A percentile compares a stretch with the other conserved stretches of the same genome.
phyloP scores from a whole-genome alignment of 2,888 invertebrate species.

The Thymelicus lineola region DNA sequence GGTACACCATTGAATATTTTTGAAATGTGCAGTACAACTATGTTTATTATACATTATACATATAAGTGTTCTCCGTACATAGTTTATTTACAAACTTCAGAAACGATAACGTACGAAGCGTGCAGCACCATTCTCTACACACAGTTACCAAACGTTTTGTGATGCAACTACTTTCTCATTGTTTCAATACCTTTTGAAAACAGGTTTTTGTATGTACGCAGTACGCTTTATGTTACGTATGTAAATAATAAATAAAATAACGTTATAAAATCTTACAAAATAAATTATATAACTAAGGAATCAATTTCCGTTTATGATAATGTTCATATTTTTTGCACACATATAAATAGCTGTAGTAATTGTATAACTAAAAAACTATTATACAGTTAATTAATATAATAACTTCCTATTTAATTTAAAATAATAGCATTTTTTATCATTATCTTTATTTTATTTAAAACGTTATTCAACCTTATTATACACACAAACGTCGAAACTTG shows the following conservation, averaged over 20 bases:
- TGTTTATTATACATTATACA: too few species aligned
- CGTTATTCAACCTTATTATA: slow-evolving; percentile 1
- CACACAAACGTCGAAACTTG: slow-evolving; percentile 7
- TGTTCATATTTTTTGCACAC: neutral
- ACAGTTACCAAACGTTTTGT: slow-evolving; percentile 5
- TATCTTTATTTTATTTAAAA: neutral
- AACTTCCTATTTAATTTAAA: neutral
- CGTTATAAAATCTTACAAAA: too few species aligned
- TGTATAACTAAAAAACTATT: neutral
- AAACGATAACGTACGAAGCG: too few species aligned
- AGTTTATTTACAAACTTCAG: too few species aligned
- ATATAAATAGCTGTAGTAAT: neutral
- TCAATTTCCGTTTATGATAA: neutral
- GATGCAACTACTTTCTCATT: slow-evolving; percentile 4
- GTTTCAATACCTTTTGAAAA: neutral
- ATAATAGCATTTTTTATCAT: neutral
- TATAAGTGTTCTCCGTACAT: too few species aligned
- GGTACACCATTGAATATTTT: too few species aligned
- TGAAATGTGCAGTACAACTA: too few species aligned
- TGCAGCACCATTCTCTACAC: neutral
- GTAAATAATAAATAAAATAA: too few species aligned
- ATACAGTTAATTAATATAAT: neutral
- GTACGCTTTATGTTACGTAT: too few species aligned
- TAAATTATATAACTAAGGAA: too few species aligned
- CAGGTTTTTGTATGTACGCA: too few species aligned